Evolutionary conservation across 2,113 vertebrate species (phyloP), one percentile per base, ranked within the genome.

Genomic region (Percina caprodes): DNA sequence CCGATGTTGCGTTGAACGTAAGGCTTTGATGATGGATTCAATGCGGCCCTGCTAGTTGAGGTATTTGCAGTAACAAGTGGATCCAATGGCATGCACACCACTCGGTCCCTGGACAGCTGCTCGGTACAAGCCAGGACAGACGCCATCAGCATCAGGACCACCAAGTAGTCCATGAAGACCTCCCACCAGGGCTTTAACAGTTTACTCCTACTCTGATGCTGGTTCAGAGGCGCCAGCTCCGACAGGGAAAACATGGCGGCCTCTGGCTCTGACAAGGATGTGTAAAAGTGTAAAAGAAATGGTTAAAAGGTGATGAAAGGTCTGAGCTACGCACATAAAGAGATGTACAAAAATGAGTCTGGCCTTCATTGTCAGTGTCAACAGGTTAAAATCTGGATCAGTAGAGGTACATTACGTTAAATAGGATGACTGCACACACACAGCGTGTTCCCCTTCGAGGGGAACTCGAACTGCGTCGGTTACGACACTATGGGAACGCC

Each of bases 111-210:
- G 39, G 94, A 96, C 30, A 97, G 92, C 72, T 96, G 91, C 69
- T 95, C 92, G 0, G 96, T 96, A n/a, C 95, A 95, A 0, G 96
- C 93, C 26, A 97, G 89, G 65, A 96, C 90, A 0, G 95, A 96
- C 2, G 92, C 88, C 94, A 96, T 92, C 45, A 96, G 84, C 96
- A 97, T 96, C 67, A 95, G 86, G 56, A 97, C 85, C 77, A 95
- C 93, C 84, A 96, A 87, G 69, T 96, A 95, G 83, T 96, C 96
- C 94, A 96, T 96, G 80, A 96, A 94, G 70, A 96, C 95, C 77
- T 97, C 96, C 96, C 96, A 96, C 96, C 96, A 96, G 23, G 96
- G 96, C 86, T 96, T 96, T 63, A 97, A 54, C 42, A 95, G 86
- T 65, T 94, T 94, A 82, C 90, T 94, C 19, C 91, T 83, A 75